Base-by-base conservation (phyloP, 2,888 invertebrate genomes). In the Enchytraeus crypticus region DNA sequence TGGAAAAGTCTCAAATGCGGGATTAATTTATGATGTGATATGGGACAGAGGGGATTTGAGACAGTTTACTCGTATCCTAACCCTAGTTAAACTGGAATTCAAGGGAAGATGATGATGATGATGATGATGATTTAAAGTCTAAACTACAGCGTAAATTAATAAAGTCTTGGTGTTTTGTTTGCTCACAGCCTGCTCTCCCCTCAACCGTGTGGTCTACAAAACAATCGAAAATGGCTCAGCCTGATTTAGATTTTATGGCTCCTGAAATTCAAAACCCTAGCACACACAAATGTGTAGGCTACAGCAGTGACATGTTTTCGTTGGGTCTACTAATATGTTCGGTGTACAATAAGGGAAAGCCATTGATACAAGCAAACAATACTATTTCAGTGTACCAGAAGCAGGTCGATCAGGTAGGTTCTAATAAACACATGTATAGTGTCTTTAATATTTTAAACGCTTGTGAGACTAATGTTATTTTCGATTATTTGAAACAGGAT, bases 301-400 rank as follows among this genome's bases (percentile, higher is more conserved):
- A n/a, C n/a, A 83, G 89, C 51, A 92, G 92, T 71, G 97, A 97
- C 80, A 93, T 97, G 88, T 97, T 89, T 81, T 92, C 95, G 0
- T 82, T 97, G 69, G 97, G 96, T 21, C 87, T 96, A 84, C 87
- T 93, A 57, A 87, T 96, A 71, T 91, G 90, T 77, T 85, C 93
- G 62, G 85, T 96, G 60, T 96, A 91, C 82, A 95, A 95, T 82
- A 84, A 86, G 65, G 96, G 97, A 43, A 86, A 86, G 69, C 86
- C 91, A 0, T 83, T 97, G 47, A 87, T 97, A 66, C 90, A 91
- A 77, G 88, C 95, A 18, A 88, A 89, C 76, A 89, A 93, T 81
- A 92, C 89, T 72, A 86, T 88, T 51, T 86, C 90, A 66, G 85
- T 87, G 64, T 96, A 96, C 80, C 81, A 87, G 72, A 92, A 91